phyloP scores from a whole-genome alignment of 2,797 vertebrate genomes.

The Acanthornis magna region DNA sequence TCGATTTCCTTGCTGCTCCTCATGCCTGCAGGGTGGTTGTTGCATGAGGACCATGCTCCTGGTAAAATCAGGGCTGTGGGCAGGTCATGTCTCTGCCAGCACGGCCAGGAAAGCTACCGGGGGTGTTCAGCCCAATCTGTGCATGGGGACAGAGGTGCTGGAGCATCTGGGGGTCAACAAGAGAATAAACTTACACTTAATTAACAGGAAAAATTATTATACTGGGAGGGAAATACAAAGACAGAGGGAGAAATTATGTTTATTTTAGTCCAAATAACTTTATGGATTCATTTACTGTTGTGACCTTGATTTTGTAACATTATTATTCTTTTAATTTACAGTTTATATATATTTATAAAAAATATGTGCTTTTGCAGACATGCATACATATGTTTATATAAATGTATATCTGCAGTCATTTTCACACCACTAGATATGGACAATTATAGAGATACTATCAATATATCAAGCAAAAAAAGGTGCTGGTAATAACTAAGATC shows the following conservation, averaged over 20 bases:
- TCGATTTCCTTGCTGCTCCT: neutral
- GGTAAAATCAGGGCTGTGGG: neutral
- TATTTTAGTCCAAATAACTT: neutral
- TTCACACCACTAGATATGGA: neutral
- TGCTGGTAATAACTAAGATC: neutral
- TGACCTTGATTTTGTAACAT: neutral
- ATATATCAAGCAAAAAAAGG: neutral
- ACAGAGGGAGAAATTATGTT: neutral
- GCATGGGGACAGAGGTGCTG: neutral
- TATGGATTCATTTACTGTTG: neutral
- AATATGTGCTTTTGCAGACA: neutral
- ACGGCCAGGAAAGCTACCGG: neutral
- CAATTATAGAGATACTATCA: neutral
- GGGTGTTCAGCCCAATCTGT: neutral
- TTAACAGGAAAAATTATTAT: neutral
- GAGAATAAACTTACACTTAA: neutral
- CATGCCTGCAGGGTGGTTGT: neutral
- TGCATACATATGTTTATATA: neutral
- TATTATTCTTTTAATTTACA: neutral
- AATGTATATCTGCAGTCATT: neutral
- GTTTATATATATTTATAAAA: neutral
- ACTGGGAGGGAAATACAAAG: neutral
- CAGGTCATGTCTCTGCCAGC: neutral
- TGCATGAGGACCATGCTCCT: fast-evolving
- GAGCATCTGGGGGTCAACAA: neutral